Base-by-base conservation (phyloP, 1,140 invertebrate genomes). In the Drosophila suzukii region DNA sequence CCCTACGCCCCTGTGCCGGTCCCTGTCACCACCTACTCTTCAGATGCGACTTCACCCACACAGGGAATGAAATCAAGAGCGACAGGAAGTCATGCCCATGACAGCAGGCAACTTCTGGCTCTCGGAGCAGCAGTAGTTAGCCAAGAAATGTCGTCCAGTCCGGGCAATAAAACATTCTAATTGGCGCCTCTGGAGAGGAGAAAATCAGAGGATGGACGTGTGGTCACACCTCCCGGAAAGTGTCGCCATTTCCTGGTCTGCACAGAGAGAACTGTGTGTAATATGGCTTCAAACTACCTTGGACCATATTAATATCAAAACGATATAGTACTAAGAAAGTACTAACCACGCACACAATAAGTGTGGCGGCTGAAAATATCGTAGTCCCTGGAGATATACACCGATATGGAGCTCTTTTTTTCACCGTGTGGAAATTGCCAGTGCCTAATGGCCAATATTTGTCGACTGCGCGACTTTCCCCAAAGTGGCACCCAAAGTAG, bases 401-500 rank as follows among this genome's bases (percentile, higher is more conserved):
- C 43, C 4, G 10, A 17, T 17, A 5, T 0, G 20, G 0, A 6
- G 20, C 20, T 24, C 17, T 27, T 27, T 30, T 32, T 15, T 32
- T 49, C 7, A n/a, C 4, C 11, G 8, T 34, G n/a, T 75, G 55
- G 55, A 81, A 71, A 71, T 76, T 63, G 56, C 17, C 54, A 74
- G 73, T 71, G 50, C 41, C 44, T 77, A 82, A 86, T 82, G 71
- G 83, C 75, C 61, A 68, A 50, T 70, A 63, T 74, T 70, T 65
- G 56, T 56, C 49, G 60, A 36, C 27, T 49, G 56, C 56, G 53
- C 54, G 80, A 89, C 84, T 88, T 88, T 88, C 84, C 65, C 83
- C 75, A 72, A 78, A 88, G 65, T 86, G 74, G 67, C 83, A 79
- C 75, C 83, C 86, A 89, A 88, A 59, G 65, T 81, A 70, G 84